Base-by-base conservation (phyloP, 2,888 invertebrate genomes). In the Eumerus sabulonum region DNA sequence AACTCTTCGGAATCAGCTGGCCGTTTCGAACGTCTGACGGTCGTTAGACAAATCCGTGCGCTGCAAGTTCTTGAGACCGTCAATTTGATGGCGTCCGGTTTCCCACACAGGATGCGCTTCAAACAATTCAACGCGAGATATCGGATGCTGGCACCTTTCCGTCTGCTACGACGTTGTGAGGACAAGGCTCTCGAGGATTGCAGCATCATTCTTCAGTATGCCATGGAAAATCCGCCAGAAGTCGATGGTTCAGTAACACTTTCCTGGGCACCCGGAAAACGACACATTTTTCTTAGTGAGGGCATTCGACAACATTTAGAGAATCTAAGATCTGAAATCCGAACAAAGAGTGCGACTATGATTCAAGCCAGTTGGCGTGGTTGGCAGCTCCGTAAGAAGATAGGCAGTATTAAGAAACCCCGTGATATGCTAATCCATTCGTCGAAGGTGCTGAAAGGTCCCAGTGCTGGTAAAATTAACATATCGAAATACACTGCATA, bases 281-380 rank as follows among this genome's bases (percentile, higher is more conserved):
- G 97, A 1, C 97, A 98, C 89, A 95, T 98, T 50, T 98, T 98
- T 89, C 92, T 98, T 76, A 97, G 97, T 90, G 98, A 97, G 90
- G 96, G 96, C 27, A 95, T 97, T 85, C 91, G 97, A 5, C 97
- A 97, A 90, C 96, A 96, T 84, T 88, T 98, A 83, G 98, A 98
- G 88, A 93, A 93, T 72, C 90, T 96, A 85, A 91, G 97, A 5
- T 92, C 93, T 19, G 93, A 94, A 77, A 94, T 94, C 1, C 91
- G 96, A 0, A 92, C 93, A 83, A 92, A 92, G 82, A 95, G 96
- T 12, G 97, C 97, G 0, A 93, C 93, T n/a, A 88, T 93, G 53
- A 94, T 98, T 85, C 97, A 94, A 90, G 91, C 95, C 5, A 92
- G 93, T 36, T 98, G 97, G 97, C 92, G 96, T 68, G 95, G 95